A percentile compares a stretch with the other conserved stretches of the same genome.
phyloP scores from a whole-genome alignment of 2,797 vertebrate species.

The Arctocebus calabarensis region DNA sequence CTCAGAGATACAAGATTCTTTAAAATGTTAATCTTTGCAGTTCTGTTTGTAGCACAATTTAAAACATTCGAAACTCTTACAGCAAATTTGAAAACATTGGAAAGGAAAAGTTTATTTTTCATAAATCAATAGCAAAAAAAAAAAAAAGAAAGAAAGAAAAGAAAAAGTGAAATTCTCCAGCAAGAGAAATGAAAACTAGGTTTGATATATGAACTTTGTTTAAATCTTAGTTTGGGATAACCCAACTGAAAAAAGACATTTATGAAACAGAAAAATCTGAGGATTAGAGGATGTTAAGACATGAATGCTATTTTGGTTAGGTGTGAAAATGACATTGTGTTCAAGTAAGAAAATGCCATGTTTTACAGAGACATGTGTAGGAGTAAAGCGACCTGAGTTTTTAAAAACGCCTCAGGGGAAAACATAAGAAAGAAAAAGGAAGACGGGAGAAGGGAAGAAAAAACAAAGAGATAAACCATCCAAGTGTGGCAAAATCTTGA shows the following conservation, averaged over 20 bases:
- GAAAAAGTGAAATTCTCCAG: not conserved
- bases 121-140: constrained; percentile 3
- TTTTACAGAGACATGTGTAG: constrained; percentile 5
- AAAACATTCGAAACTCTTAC: not conserved
- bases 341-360: constrained; percentile 27
- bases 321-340: constrained; percentile 10
- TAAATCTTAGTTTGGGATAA: constrained; percentile 42
- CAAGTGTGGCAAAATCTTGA: not conserved
- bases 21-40: not conserved
- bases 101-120: not conserved
- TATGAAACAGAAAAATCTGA: not conserved
- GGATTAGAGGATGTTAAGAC: not conserved
- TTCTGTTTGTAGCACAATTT: not conserved
- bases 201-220: not conserved
- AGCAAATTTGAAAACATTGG: not conserved
- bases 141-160: not conserved
- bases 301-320: constrained; percentile 3
- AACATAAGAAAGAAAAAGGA: not conserved
- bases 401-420: constrained; percentile 27
- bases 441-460: not conserved
- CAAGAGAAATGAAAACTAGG: not conserved
- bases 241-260: not conserved
- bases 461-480: not conserved
- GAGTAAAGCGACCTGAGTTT: not conserved
- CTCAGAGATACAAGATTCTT: not conserved